A percentile compares a stretch with the other conserved stretches of the same genome.
phyloP scores from a whole-genome alignment of 2,113 vertebrate genomes.

The Pao palembangensis region DNA sequence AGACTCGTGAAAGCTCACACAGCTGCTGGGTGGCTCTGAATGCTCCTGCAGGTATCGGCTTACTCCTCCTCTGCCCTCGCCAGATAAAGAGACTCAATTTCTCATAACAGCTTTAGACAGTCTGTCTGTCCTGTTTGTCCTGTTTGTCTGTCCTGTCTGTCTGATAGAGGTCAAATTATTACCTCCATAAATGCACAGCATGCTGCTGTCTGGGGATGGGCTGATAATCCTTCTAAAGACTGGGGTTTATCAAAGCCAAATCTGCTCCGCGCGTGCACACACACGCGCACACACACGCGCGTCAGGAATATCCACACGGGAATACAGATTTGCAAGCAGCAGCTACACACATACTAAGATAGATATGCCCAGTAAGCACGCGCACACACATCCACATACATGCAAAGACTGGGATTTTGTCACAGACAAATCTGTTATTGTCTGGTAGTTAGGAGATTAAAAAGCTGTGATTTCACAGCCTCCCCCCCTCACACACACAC shows the following conservation, averaged over 20 bases:
- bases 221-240: constrained; percentile 69
- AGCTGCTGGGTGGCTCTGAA: constrained; percentile 25
- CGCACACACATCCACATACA: constrained; percentile 40
- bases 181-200: constrained; percentile 69
- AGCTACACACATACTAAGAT: constrained; percentile 24
- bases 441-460: constrained; percentile 65
- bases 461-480: constrained; percentile 38
- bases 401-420: constrained; percentile 59
- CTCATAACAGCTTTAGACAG: constrained; percentile 29
- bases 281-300: constrained; percentile 16
- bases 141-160: constrained; percentile 44
- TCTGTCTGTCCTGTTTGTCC: constrained; percentile 44
- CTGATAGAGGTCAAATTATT: constrained; percentile 64
- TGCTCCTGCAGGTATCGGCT: constrained; percentile 39
- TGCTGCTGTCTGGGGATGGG: constrained; percentile 65
- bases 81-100: constrained; percentile 39
- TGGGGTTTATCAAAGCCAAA: constrained; percentile 66
- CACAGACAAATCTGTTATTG: constrained; percentile 69
- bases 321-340: constrained; percentile 12
- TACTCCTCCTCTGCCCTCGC: constrained; percentile 10
- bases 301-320: constrained; percentile 19
- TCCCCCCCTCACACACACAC: not conserved
- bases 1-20: constrained; percentile 4
- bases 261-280: constrained; percentile 48
- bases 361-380: constrained; percentile 25